Evolutionary conservation across 2,888 invertebrate species (phyloP).

Genomic region (Schizotus pectinicornis): DNA sequence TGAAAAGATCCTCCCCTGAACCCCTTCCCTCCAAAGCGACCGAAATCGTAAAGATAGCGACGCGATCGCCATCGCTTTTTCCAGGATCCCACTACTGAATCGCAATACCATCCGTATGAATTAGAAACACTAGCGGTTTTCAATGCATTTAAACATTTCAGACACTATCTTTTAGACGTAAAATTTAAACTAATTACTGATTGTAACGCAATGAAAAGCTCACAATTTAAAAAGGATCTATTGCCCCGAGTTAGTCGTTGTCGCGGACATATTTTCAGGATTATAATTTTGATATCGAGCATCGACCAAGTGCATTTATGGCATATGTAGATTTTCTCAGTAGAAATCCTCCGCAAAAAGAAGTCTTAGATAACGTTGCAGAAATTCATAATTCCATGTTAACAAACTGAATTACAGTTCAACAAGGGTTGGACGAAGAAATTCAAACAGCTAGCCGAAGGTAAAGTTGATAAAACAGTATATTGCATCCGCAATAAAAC

Average conservation of each 20-base stretch:
- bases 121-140: conserved; percentile 47
- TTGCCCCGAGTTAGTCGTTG: conserved; percentile 43
- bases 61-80: too few species aligned
- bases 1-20: too few species aligned
- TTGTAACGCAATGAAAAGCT: conserved; percentile 43
- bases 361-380: too few species aligned
- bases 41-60: too few species aligned
- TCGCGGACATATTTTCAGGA: conserved; percentile 44
- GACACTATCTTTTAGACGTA: too few species aligned
- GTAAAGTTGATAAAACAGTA: not conserved
- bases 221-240: conserved; percentile 42
- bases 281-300: conserved; percentile 20
- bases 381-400: not conserved
- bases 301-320: conserved; percentile 25
- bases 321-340: conserved; percentile 33
- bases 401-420: not conserved
- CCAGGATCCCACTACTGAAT: too few species aligned
- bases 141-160: too few species aligned
- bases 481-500: conserved; percentile 10
- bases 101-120: conserved; percentile 45
- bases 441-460: not conserved
- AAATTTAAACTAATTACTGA: conserved; percentile 47
- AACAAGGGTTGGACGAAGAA: not conserved
- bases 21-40: too few species aligned
- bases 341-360: conserved; percentile 16